Base-by-base conservation (phyloP, 2,797 vertebrate species). In the Martes flavigula region DNA sequence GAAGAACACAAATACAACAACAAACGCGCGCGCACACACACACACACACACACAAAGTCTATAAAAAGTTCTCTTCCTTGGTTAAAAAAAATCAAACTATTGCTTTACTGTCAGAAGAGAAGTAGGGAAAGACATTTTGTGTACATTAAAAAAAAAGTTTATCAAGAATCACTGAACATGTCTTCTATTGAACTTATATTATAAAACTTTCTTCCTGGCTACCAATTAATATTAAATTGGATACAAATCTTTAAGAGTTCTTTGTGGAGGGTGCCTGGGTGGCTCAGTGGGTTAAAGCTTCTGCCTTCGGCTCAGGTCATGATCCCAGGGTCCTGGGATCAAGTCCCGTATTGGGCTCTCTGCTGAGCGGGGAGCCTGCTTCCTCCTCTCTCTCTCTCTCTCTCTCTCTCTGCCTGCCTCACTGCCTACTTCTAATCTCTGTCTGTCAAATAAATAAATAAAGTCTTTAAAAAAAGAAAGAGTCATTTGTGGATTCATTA, bases 121-220 rank as follows among this genome's bases (percentile, higher is more conserved):
- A 81, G 90, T 73, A 87, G 21, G 32, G 12, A 54, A 93, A 86
- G 3, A 81, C 0, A 88, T 81, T 58, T 64, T 92, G 30, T n/a
- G 4, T 30, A 72, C 1, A n/a, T 40, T 54, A 2, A 1, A 14
- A 83, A 51, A 38, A 1, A 12, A 83, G 64, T 58, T 96, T 88
- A 46, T 30, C 25, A 54, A 79, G 21, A 60, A 83, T 84, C 8
- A 87, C 23, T 38, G 23, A 92, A 54, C 10, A 75, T n/a, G 15
- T 81, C 87, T 92, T 75, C 35, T n/a, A 23, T 54, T 90, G 43
- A 87, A 68, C 54, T 90, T 96, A 60, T 66, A 60, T 90, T 96
- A 60, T 66, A 87, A 90, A 93, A 38, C 23, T 95, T 79, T 62
- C 4, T 32, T 87, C 10, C 30, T 84, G 27, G 85, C 20, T 81